Percentiles rank a stretch among this genome's conserved stretches.
Evolutionary conservation across 2,888 invertebrate genomes (phyloP).

Genomic region (Drosophila neonasuta): DNA sequence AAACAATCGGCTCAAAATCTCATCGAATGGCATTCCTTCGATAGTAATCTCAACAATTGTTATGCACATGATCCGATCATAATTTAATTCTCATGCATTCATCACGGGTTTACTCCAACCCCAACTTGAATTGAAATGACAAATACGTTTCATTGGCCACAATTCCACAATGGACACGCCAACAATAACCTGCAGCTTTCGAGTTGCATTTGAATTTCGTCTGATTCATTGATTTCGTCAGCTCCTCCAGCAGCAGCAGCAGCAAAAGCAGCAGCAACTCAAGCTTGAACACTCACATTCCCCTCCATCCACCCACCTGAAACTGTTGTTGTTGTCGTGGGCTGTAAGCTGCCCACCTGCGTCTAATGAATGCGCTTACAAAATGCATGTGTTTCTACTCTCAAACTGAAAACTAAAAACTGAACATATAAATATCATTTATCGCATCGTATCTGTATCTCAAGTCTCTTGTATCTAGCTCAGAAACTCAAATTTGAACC

Average conservation of each 20-base stretch:
- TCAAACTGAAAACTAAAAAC: neutral
- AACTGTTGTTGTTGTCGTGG: slow-evolving; percentile 13
- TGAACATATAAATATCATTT: slow-evolving; percentile 59
- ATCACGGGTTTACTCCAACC: slow-evolving; percentile 9
- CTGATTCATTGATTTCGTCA: slow-evolving; percentile 58
- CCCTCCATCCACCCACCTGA: slow-evolving; percentile 27
- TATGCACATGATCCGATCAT: slow-evolving; percentile 14
- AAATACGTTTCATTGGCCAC: slow-evolving; percentile 9
- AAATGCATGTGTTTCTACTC: slow-evolving; percentile 33
- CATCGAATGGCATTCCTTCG: slow-evolving; percentile 3
- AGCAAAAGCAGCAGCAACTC: neutral
- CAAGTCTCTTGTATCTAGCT: neutral
- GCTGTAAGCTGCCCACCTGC: slow-evolving; percentile 42
- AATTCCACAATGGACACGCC: slow-evolving; percentile 16
- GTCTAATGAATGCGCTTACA: slow-evolving; percentile 37
- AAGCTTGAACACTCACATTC: slow-evolving; percentile 3
- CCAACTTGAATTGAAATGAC: slow-evolving; percentile 8
- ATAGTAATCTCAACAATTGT: slow-evolving; percentile 6
- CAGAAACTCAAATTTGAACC: slow-evolving; percentile 25
- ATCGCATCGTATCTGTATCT: slow-evolving; percentile 56
- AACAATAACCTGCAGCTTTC: slow-evolving; percentile 23
- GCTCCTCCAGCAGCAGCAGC: slow-evolving; percentile 14
- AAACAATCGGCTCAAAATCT: slow-evolving; percentile 7
- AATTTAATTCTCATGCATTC: slow-evolving; percentile 23
- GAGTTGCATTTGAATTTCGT: slow-evolving; percentile 22